phyloP scores from a whole-genome alignment of 1,140 invertebrate genomes.

The Pantala flavescens region DNA sequence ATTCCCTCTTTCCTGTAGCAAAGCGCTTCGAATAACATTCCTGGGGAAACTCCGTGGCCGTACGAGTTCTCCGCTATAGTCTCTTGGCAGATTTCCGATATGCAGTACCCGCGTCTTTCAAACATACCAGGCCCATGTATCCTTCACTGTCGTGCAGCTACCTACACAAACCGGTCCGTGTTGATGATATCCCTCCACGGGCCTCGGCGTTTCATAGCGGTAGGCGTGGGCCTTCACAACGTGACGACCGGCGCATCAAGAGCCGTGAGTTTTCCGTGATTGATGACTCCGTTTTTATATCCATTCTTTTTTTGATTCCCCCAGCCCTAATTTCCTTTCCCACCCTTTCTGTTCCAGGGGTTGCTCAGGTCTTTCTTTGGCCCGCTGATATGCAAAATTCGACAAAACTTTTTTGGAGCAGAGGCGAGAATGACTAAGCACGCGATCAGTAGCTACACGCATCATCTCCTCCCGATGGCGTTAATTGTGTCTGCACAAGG shows the following conservation, averaged over 20 bases:
- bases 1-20: not conserved
- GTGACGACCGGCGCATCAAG: not conserved
- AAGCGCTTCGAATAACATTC: not conserved
- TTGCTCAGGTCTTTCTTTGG: no score
- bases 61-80: not conserved
- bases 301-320: not conserved
- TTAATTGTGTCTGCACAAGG: no score
- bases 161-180: not conserved
- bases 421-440: no score
- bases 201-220: not conserved
- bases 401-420: no score
- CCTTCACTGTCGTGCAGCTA: not conserved
- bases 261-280: slow-evolving; percentile 6
- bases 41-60: no score
- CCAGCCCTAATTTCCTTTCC: not conserved
- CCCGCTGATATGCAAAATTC: no score
- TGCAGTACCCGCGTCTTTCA: not conserved
- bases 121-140: not conserved
- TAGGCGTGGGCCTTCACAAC: not conserved
- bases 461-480: no score
- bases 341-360: not conserved
- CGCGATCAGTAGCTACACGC: no score
- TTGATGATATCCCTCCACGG: not conserved
- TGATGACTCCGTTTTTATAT: slow-evolving; percentile 2
- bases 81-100: slow-evolving; percentile 1